Evolutionary conservation across 2,797 vertebrate species (phyloP), one percentile per base, ranked within the genome.

Genomic region (Eupleurogrammus muticus): DNA sequence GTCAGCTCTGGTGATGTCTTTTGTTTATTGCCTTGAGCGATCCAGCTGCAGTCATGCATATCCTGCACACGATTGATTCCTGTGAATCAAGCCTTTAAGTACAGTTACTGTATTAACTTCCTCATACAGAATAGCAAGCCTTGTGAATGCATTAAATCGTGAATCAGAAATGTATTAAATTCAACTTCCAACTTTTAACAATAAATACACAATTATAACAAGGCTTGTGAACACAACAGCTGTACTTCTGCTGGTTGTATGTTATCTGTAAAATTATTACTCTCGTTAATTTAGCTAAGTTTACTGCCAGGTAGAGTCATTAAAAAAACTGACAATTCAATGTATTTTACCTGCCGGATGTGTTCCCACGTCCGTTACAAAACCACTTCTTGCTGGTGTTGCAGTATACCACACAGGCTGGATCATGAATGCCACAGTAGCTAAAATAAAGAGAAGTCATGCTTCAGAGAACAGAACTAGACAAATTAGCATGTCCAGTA

Each of bases 311-410:
- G 10, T 7, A 20, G 9, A 7, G 48, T 61, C 11, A 51, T 49
- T 48, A 59, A 59, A 17, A 49, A 50, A 44, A 11, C 16, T 17
- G 40, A 19, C 8, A 32, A 40, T 44, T 66, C 19, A 3, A 14
- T 55, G 19, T 38, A 52, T 56, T 21, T 73, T 88, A 99, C 97
- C 97, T 99, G 92, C 97, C 97, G 53, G 97, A 99, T 54, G 97
- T 98, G 86, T 99, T 99, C 0, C 97, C 97, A 80, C 97, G 97
- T 3, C 97, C 97, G 0, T 98, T 99, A 74, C 97, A 99, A 90
- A 99, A 99, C 97, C 97, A 99, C 84, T 98, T 99, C 84, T 99
- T 99, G 93, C 97, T 98, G 86, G 97, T 98, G 86, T 99, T 98
- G 83, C 97, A 99, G 90, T 98, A 99, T 66, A 98, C 97, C 77